Evolutionary conservation across 2,888 invertebrate species (phyloP).

Genomic region (Hartigia nigra): DNA sequence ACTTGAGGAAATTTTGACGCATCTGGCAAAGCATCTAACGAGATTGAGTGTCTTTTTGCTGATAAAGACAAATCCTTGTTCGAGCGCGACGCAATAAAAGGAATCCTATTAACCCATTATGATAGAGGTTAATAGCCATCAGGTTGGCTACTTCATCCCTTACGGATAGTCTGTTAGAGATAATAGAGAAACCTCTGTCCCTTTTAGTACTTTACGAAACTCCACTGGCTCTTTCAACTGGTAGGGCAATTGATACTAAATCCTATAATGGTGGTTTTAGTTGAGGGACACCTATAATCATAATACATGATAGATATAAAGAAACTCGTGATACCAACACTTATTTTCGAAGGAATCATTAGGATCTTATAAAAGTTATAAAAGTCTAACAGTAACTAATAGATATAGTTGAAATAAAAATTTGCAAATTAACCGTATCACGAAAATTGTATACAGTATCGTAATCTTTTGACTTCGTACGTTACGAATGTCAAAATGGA

Average conservation of each 20-base stretch:
- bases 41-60: conserved; percentile 46
- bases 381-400: background rate
- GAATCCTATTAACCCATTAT: conserved; percentile 50
- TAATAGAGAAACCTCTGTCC: background rate
- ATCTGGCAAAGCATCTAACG: background rate
- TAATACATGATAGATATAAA: background rate
- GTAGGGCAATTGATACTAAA: background rate
- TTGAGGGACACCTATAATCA: background rate
- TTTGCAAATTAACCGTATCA: background rate
- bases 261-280: background rate
- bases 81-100: conserved; percentile 44
- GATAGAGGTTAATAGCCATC: conserved; percentile 44
- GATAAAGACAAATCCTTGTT: conserved; percentile 52
- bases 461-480: background rate
- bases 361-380: background rate
- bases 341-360: background rate
- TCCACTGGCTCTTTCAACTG: background rate
- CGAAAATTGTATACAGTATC: background rate
- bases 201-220: background rate
- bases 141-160: background rate
- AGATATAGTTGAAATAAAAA: background rate
- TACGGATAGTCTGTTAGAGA: background rate
- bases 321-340: background rate
- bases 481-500: background rate
- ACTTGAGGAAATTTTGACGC: background rate